A percentile compares a stretch with the other conserved stretches of the same genome.
These are phyloP conservation scores for Habroteleia sp. DNA, from an alignment of 2,888 invertebrate species.

Conservation along the genomic window DNA sequence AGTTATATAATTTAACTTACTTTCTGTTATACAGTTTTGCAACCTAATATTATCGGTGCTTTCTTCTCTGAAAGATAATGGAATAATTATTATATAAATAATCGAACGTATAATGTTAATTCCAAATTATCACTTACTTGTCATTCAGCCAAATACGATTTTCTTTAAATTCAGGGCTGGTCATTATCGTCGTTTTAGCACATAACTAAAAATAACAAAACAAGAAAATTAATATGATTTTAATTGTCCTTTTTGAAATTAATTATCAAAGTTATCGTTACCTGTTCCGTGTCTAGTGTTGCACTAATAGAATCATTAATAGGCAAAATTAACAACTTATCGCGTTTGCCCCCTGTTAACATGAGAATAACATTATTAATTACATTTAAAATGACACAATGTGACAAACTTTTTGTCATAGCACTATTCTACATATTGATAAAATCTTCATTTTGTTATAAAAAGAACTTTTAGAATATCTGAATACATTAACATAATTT, in stretches of 20 bases:
- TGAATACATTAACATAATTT: too few relatives aligned
- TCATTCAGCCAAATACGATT: slow-evolving; percentile 96
- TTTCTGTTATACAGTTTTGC: slow-evolving; percentile 88
- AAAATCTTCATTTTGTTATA: background rate
- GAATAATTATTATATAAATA: slow-evolving; percentile 20
- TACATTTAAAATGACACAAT: slow-evolving; percentile 5
- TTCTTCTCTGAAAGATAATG: slow-evolving; percentile 84
- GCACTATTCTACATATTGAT: too few relatives aligned
- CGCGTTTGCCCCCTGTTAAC: slow-evolving; percentile 93
- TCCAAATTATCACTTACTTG: slow-evolving; percentile 79
- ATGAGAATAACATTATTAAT: background rate
- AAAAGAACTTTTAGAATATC: too few relatives aligned
- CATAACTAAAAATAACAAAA: slow-evolving; percentile 84
- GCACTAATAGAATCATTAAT: slow-evolving; percentile 97
- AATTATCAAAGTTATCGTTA: slow-evolving; percentile 76
- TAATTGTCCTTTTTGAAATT: too few relatives aligned
- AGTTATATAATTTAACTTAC: slow-evolving; percentile 82
- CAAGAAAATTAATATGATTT: background rate
- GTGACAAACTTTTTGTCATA: too few relatives aligned
- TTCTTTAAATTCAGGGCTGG: slow-evolving; percentile 86
- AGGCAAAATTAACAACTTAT: slow-evolving; percentile 95
- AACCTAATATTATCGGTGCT: slow-evolving; percentile 87
- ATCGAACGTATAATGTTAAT: slow-evolving; percentile 3
- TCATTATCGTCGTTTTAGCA: slow-evolving; percentile 94
- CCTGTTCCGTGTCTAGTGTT: slow-evolving; percentile 91